phyloP scores from a whole-genome alignment of 2,797 vertebrate species.

The Meriones psammophilus region DNA sequence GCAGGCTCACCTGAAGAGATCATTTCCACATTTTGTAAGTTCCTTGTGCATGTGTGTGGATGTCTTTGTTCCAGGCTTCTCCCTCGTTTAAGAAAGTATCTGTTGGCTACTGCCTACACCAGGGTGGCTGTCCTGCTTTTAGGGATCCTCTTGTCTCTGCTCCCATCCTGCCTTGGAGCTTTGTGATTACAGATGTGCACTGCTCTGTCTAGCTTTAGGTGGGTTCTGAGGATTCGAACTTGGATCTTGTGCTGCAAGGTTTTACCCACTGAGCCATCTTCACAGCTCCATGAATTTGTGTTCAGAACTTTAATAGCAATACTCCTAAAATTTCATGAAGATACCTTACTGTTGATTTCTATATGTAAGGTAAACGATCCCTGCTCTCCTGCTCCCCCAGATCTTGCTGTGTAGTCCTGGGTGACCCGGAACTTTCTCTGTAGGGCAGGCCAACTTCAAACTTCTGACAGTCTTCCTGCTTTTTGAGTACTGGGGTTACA shows the following conservation, averaged over 20 bases:
- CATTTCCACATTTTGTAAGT: slow-evolving; percentile 33
- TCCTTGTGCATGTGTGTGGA: not conserved
- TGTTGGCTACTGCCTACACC: not conserved
- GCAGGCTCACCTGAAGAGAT: not conserved
- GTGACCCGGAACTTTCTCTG: not conserved
- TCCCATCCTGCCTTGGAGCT: not conserved
- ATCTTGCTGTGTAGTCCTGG: not conserved
- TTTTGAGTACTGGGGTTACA: not conserved
- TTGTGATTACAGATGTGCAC: not conserved
- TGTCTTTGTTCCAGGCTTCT: not conserved
- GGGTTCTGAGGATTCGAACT: not conserved
- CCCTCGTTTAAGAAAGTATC: not conserved
- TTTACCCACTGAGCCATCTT: not conserved
- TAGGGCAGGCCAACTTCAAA: not conserved
- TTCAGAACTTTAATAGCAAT: slow-evolving; percentile 37
- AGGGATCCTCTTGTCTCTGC: not conserved
- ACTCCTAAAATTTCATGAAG: not conserved
- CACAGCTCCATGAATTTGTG: not conserved
- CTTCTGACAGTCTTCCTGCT: not conserved
- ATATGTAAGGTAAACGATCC: not conserved
- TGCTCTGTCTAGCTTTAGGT: not conserved
- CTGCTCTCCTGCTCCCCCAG: not conserved
- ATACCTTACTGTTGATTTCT: slow-evolving; percentile 36
- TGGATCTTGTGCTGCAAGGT: not conserved
- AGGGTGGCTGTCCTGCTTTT: not conserved